phyloP scores from a whole-genome alignment of 2,113 vertebrate species.

The Oriolus oriolus region DNA sequence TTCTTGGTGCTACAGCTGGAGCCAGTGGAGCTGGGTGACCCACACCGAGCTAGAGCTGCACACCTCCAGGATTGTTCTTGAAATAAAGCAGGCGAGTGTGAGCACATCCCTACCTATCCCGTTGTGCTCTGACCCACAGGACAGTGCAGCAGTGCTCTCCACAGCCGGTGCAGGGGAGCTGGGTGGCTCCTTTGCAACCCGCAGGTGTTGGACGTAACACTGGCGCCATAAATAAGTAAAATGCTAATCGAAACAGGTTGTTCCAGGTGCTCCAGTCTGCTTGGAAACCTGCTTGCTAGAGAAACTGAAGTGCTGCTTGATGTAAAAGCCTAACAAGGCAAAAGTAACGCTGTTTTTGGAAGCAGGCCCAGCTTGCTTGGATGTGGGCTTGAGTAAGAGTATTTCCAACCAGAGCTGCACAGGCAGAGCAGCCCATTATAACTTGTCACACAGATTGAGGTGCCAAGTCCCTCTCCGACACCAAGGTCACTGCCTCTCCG shows the following conservation, averaged over 20 bases:
- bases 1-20: background rate
- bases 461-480: rapidly evolving
- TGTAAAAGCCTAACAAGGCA: background rate
- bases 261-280: conserved; percentile 15
- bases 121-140: background rate
- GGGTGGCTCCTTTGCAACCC: background rate
- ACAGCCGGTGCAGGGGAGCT: background rate
- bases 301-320: background rate
- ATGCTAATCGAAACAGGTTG: conserved; percentile 28
- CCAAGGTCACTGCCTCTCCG: rapidly evolving
- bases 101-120: background rate
- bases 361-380: background rate
- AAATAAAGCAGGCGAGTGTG: background rate
- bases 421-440: background rate
- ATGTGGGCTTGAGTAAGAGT: background rate
- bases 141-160: background rate
- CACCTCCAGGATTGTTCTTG: background rate
- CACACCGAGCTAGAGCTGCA: rapidly evolving
- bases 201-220: background rate
- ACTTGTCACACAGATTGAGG: background rate
- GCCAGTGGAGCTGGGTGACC: background rate
- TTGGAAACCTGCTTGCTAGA: background rate
- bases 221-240: conserved; percentile 39
- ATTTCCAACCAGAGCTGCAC: background rate
- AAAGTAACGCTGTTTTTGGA: background rate